phyloP scores from a whole-genome alignment of 2,113 vertebrate species.

The Mus musculus region GRCm39 chr11:114568501-114569000 shows the following conservation, averaged over 20 bases:
- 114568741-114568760: not conserved
- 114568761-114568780: not conserved
- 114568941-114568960: too few species aligned
- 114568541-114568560: not conserved
- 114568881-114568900: accelerated
- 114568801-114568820: not conserved
- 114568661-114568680: not conserved
- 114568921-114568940: too few species aligned
- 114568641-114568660: not conserved
- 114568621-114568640: not conserved
- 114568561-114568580: not conserved
- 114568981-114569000: too few species aligned
- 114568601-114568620: not conserved
- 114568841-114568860: accelerated
- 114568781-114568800: not conserved
- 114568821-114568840: not conserved
- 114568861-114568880: accelerated
- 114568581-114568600: not conserved
- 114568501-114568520: not conserved
- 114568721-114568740: not conserved
- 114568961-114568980: too few species aligned
- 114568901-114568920: too few species aligned
- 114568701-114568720: accelerated
- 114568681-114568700: not conserved
- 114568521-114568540: not conserved